Percentiles rank a stretch among this genome's conserved stretches.
These are phyloP conservation scores for Neodiprion lecontei DNA, from an alignment of 1,140 invertebrate species.

Conservation along the genomic window DNA sequence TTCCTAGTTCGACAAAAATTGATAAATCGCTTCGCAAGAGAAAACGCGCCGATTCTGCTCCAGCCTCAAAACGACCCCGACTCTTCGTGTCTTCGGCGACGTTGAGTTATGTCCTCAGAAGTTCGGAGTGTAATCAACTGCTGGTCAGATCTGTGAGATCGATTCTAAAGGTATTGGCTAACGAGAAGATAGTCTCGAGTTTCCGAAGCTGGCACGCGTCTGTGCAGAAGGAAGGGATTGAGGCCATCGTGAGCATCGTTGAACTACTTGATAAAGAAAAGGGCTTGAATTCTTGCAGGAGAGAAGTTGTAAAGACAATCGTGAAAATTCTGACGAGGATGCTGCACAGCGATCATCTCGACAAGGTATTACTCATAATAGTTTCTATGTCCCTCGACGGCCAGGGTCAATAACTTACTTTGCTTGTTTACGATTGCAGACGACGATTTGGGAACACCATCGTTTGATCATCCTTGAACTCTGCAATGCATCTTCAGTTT, in stretches of 20 bases:
- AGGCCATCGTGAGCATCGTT: slow-evolving; percentile 11
- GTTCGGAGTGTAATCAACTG: slow-evolving; percentile 5
- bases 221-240: slow-evolving; percentile 10
- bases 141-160: not conserved
- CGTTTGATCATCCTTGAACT: not conserved
- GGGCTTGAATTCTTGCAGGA: not conserved
- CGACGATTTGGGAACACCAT: slow-evolving; percentile 8
- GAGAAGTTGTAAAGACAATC: not conserved
- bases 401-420: not conserved
- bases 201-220: not conserved
- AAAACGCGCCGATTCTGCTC: not conserved
- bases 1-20: not conserved
- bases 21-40: not conserved
- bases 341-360: not conserved
- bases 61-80: not conserved
- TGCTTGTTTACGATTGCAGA: not conserved
- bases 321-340: not conserved
- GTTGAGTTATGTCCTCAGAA: not conserved
- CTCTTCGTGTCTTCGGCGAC: not conserved
- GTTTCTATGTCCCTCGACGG: not conserved
- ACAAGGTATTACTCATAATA: not conserved
- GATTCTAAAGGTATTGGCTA: not conserved
- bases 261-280: not conserved
- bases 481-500: slow-evolving; percentile 10
- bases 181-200: not conserved